Conservation (phyloP, 2,797 vertebrate genomes). For the Arnoldichthys spilopterus region DNA sequence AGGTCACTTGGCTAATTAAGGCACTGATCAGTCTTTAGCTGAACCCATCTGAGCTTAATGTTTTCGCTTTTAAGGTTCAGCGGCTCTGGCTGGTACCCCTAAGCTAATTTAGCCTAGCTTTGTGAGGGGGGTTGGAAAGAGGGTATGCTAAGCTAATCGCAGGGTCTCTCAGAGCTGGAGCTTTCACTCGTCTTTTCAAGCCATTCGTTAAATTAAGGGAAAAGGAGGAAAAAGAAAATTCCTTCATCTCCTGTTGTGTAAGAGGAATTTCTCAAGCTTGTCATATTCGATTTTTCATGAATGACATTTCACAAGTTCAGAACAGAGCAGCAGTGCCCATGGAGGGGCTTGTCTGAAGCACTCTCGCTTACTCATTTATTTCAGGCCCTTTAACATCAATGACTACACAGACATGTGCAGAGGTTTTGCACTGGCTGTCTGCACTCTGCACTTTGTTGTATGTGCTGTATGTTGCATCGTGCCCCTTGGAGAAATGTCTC, state of each 20-base stretch:
- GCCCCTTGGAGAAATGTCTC: no score
- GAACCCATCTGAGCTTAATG: conserved; percentile 92
- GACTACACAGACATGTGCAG: no score
- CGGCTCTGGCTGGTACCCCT: conserved; percentile 92
- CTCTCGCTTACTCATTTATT: no score
- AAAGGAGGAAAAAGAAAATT: conserved; percentile 78
- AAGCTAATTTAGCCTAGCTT: conserved; percentile 78
- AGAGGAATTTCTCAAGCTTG: conserved; percentile 85
- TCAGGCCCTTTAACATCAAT: no score
- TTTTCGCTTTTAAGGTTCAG: conserved; percentile 87
- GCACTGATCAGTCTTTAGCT: conserved; percentile 84
- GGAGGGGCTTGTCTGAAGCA: neutral
- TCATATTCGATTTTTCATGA: conserved; percentile 72
- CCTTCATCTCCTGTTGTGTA: conserved; percentile 87
- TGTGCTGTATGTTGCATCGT: no score
- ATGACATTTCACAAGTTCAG: neutral
- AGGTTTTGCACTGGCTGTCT: no score
- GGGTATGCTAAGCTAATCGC: conserved; percentile 87
- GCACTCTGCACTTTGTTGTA: no score
- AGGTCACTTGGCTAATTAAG: conserved; percentile 96
- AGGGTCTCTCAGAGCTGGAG: conserved; percentile 51
- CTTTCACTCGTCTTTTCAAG: conserved; percentile 55
- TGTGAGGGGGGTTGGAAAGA: conserved; percentile 47
- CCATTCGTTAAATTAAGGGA: no score
- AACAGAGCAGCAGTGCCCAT: neutral